Conservation (phyloP, 1,140 invertebrate species). For the Saccostrea echinata region DNA sequence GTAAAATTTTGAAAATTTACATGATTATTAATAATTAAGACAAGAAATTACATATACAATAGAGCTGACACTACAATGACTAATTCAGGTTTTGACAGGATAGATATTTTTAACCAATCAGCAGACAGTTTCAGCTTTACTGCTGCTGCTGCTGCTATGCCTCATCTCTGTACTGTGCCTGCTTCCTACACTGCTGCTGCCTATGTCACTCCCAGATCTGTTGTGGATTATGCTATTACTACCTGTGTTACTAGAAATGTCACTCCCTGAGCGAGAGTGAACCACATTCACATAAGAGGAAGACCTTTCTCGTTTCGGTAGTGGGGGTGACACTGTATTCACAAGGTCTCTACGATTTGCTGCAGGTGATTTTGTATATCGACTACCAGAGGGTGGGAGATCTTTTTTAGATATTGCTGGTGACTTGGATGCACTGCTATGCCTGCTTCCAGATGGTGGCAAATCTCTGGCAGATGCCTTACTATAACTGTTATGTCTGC, state of each 20-base stretch:
- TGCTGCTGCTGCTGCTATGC: conserved; percentile 17
- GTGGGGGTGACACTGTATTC: conserved; percentile 3
- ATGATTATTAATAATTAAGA: no score
- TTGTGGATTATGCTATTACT: conserved; percentile 27
- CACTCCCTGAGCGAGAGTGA: conserved; percentile 25
- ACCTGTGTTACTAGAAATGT: conserved; percentile 30
- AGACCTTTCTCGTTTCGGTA: conserved; percentile 35
- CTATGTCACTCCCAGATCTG: conserved; percentile 39
- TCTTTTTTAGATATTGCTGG: conserved; percentile 6
- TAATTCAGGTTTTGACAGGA: no score
- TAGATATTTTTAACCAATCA: background rate
- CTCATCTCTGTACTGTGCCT: conserved; percentile 34
- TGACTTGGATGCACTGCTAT: conserved; percentile 41
- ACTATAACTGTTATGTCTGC: conserved; percentile 8
- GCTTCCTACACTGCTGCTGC: conserved; percentile 22
- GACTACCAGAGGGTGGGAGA: conserved; percentile 16
- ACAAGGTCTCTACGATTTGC: background rate
- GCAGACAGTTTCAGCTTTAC: conserved; percentile 32
- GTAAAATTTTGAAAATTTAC: no score
- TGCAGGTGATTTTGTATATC: conserved; percentile 33
- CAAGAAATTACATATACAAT: background rate
- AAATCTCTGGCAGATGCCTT: background rate
- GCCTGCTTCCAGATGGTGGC: conserved; percentile 1
- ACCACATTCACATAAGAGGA: conserved; percentile 36
- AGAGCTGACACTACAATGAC: no score